phyloP scores from a whole-genome alignment of 2,113 vertebrate genomes.

The Rhipidura dahli region DNA sequence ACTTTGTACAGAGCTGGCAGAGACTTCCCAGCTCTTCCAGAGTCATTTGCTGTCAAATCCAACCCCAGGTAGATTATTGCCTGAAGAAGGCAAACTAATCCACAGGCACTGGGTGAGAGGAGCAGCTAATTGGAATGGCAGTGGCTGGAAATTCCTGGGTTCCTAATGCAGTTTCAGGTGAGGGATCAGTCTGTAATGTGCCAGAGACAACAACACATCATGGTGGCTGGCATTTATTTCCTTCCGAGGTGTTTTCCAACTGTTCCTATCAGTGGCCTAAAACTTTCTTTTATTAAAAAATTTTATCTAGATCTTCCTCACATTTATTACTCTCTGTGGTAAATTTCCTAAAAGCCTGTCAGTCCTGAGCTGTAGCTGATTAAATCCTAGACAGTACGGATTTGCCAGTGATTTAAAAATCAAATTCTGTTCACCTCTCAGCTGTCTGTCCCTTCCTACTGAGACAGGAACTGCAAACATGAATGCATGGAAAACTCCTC shows the following conservation, averaged over 20 bases:
- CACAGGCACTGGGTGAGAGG: not conserved
- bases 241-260: not conserved
- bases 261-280: not conserved
- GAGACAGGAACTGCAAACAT: not conserved
- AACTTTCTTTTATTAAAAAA: not conserved
- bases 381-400: not conserved
- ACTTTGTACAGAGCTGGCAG: not conserved
- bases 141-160: not conserved
- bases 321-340: not conserved
- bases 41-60: not conserved
- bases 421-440: not conserved
- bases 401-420: not conserved
- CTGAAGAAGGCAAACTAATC: conserved; percentile 20
- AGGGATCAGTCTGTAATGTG: not conserved
- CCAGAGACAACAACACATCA: not conserved
- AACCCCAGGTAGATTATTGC: not conserved
- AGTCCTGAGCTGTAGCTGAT: not conserved
- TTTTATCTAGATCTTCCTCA: not conserved
- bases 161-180: not conserved
- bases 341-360: not conserved
- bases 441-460: not conserved
- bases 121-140: not conserved
- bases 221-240: not conserved
- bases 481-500: not conserved
- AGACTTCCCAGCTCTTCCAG: not conserved